Base-by-base conservation (phyloP, 1,140 invertebrate species). In the Caenorhabditis latens region DNA sequence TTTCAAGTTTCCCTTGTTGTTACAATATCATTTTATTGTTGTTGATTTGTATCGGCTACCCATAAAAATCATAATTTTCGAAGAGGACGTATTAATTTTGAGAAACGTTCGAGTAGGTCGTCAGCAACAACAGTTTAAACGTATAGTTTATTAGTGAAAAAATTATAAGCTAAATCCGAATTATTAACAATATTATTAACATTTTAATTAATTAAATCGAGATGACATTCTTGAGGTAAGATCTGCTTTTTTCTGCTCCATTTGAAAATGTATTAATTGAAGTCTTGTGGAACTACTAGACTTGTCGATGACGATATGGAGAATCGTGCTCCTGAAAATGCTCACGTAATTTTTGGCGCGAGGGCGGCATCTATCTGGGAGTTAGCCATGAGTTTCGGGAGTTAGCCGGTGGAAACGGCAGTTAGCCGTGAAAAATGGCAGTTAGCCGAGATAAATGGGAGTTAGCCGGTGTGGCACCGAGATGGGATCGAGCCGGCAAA, bases 191-290 rank as follows among this genome's bases (percentile, higher is more conserved):
- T 8, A 21, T 5, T 32, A n/a, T 71, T 71, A 71, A 32, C 40
- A 71, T 32, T 71, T 79, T 13, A 43, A 79, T 46, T 71, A 40
- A 65, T 32, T 46, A 32, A 32, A 43, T 79, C 71, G 71, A 79
- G 71, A 79, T 79, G 71, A 79, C 71, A 24, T 79, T 11, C 71
- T 50, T 79, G 71, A 79, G 71, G 71, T 79, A 79, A 79, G 71
- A 79, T 79, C 71, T 79, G 71, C 71, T 79, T 42, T 48, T 53
- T 50, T 79, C 16, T 48, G 46, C 46, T 79, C 46, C 46, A 21
- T 79, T 79, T 46, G 11, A 24, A 11, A 42, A 8, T 71, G 6
- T 6, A 46, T 11, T 43, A 5, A 14, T 79, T 63, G 21, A 21
- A 9, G 21, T 50, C 16, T n/a, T 8, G 2, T 11, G 19, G 42